Evolutionary conservation across 2,113 vertebrate species (phyloP), one percentile per base, ranked within the genome.

Genomic region (Scalopus aquaticus): DNA sequence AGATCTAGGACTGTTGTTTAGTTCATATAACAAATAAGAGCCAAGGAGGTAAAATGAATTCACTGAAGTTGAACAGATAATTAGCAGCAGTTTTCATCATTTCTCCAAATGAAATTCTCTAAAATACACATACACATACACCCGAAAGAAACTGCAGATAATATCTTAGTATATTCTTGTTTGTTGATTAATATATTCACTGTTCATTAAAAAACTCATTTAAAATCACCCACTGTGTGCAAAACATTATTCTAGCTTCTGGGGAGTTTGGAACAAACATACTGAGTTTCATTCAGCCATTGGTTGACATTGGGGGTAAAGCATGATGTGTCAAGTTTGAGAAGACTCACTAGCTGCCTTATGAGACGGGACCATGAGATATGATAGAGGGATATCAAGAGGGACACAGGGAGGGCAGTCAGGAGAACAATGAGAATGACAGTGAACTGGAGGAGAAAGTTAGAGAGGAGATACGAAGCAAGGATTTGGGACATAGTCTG

Each of bases 271-370:
- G 39, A 81, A 35, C 10, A 65, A 51, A 28, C 7, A 81, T 44
- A 49, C 24, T 24, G 6, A 20, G 0, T 15, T 91, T 74, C 60
- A 8, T n/a, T 78, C 17, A 54, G 37, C 62, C 17, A 22, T 32
- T 35, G 12, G 11, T 49, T 51, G 8, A 17, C 24, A 58, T 35
- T 32, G 6, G 22, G 30, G 8, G 32, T 22, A 17, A 64, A 28
- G 2, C 20, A n/a, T 24, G 4, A 9, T 15, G 2, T 73, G 13
- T n/a, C 1, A 0, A 42, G 5, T 9, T 22, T 73, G 9, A 62
- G 81, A 80, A 46, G 24, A 44, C 32, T 10, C 16, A 12, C 32
- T 16, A 46, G 22, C 37, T 51, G 19, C 37, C 39, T 26, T 56
- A 0, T 10, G 58, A 86, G 28, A 42, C 11, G 19, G 11, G 30